These are phyloP conservation scores for Phenganax stokvisi DNA, from an alignment of 92 coral and sea anemone species.

Conservation along the genomic window DNA sequence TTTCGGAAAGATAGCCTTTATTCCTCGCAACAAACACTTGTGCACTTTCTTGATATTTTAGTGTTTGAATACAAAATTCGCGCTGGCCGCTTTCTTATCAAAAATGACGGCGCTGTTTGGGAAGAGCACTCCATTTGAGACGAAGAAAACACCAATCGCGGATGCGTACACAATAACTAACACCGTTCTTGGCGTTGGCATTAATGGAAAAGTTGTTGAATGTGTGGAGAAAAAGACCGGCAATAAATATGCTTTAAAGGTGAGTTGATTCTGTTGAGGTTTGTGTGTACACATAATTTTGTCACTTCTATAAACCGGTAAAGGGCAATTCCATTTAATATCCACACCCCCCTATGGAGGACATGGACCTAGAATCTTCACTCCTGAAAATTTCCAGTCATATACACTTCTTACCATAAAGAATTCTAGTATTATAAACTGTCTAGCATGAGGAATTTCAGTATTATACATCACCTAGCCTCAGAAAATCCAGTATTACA, in stretches of 20 bases:
- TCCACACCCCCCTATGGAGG: too few relatives aligned
- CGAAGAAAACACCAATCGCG: conserved; percentile 66
- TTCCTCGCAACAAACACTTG: too few relatives aligned
- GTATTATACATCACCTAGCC: too few relatives aligned
- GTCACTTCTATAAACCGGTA: too few relatives aligned
- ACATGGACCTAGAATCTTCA: too few relatives aligned
- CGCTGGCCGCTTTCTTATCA: conserved; percentile 18
- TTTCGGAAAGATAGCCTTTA: too few relatives aligned
- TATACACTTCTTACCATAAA: too few relatives aligned
- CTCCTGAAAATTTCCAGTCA: too few relatives aligned
- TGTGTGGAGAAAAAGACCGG: conserved; percentile 81
- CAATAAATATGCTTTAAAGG: conserved; percentile 79
- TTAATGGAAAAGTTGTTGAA: conserved; percentile 92
- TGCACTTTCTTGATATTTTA: not conserved
- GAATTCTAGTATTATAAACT: too few relatives aligned
- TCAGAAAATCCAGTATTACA: too few relatives aligned
- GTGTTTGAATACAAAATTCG: not conserved
- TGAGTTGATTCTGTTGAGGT: conserved; percentile 21
- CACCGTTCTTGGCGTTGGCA: conserved; percentile 88
- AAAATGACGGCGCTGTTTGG: conserved; percentile 53
- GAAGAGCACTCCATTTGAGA: conserved; percentile 52
- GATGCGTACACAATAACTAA: conserved; percentile 67
- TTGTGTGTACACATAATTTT: not conserved
- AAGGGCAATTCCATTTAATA: not conserved
- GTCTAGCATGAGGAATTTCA: too few relatives aligned